Conservation (phyloP, 92 coral and sea anemone species). For the Epizoanthus ramosus region DNA sequence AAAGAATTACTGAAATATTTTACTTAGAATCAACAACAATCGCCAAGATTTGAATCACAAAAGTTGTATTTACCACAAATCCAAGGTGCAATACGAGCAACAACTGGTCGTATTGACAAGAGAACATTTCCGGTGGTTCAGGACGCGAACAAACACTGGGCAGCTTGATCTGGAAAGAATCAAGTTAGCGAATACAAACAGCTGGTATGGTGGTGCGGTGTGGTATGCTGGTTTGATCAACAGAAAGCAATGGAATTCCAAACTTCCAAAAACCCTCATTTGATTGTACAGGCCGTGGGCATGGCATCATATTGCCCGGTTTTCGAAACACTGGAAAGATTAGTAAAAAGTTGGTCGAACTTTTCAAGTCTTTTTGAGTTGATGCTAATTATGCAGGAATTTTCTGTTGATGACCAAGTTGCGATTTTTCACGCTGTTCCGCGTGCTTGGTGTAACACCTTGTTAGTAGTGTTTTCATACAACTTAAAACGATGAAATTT, state of each 20-base stretch:
- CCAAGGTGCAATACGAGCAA: constrained; percentile 64
- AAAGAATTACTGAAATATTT: constrained; percentile 84
- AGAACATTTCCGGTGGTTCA: constrained; percentile 74
- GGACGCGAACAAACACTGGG: not conserved
- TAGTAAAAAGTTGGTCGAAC: not conserved
- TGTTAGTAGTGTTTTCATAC: constrained; percentile 31
- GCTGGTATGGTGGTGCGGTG: not conserved
- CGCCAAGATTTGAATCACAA: constrained; percentile 70
- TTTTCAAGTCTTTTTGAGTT: not conserved
- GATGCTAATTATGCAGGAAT: not conserved
- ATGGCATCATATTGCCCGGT: not conserved
- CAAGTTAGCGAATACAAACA: not conserved
- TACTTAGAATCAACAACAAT: constrained; percentile 63
- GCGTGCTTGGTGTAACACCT: constrained; percentile 31
- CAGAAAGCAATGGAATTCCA: constrained; percentile 38
- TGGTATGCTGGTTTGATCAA: not conserved
- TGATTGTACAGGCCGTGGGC: no score
- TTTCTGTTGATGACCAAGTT: constrained; percentile 11
- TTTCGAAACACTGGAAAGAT: not conserved
- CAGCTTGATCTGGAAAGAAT: constrained; percentile 28
- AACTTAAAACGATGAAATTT: constrained; percentile 47
- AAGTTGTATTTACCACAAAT: constrained; percentile 51
- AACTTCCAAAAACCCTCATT: not conserved
- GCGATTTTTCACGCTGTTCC: constrained; percentile 30
- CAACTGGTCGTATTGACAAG: constrained; percentile 49